Conservation (phyloP, 2,888 invertebrate species). For the Drosophila tanythrix region DNA sequence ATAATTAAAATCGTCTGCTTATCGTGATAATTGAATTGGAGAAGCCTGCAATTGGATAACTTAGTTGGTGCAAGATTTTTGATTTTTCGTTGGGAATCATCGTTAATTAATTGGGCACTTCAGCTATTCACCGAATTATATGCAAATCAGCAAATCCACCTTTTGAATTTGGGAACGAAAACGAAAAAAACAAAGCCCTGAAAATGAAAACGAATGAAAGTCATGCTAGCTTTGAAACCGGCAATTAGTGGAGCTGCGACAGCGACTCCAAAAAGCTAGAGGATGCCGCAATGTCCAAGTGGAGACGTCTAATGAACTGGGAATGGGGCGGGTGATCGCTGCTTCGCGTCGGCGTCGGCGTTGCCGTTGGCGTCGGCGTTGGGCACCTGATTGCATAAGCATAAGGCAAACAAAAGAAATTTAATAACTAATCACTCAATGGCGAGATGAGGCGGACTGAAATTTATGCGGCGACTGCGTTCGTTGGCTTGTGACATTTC, state of each 20-base stretch:
- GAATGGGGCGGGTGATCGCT: slow-evolving; percentile 21
- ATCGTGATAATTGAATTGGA: slow-evolving; percentile 9
- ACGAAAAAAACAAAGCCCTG: slow-evolving; percentile 18
- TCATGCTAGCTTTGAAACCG: slow-evolving; percentile 38
- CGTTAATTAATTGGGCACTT: slow-evolving; percentile 54
- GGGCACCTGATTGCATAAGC: slow-evolving; percentile 48
- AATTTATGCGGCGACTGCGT: slow-evolving; percentile 44
- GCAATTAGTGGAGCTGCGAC: slow-evolving; percentile 47
- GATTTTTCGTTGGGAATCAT: slow-evolving; percentile 7
- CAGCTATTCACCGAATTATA: slow-evolving; percentile 18
- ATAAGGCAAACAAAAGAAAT: slow-evolving; percentile 49
- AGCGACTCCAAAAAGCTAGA: slow-evolving; percentile 15
- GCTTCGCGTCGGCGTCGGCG: not conserved
- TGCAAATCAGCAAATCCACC: slow-evolving; percentile 40
- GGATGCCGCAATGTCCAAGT: slow-evolving; percentile 38
- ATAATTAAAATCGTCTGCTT: not conserved
- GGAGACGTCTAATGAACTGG: slow-evolving; percentile 52
- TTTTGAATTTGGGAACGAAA: slow-evolving; percentile 25
- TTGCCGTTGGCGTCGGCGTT: not conserved
- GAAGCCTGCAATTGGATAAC: slow-evolving; percentile 6
- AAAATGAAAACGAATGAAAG: slow-evolving; percentile 48
- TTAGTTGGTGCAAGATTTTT: slow-evolving; percentile 19
- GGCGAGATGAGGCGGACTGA: slow-evolving; percentile 32
- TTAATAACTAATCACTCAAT: slow-evolving; percentile 72
- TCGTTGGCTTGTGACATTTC: slow-evolving; percentile 77